A percentile compares a stretch with the other conserved stretches of the same genome.
Conservation (phyloP, 2,888 invertebrate species). For the Microlaimidae sp. region DNA sequence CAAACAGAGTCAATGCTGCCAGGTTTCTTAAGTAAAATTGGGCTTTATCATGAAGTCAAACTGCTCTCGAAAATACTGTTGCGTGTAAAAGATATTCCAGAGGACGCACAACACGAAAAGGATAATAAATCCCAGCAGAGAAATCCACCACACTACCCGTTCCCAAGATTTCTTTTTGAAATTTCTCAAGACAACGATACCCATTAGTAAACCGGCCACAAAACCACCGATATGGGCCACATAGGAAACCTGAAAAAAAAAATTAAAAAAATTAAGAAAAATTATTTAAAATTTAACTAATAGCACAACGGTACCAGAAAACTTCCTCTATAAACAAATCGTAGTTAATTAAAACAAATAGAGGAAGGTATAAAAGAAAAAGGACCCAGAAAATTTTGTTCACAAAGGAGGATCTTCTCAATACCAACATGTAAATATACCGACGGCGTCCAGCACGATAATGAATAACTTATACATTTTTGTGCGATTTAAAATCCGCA, state of each 20-base stretch:
- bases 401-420: neutral
- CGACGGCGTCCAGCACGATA: neutral
- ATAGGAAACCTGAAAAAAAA: conserved; percentile 55
- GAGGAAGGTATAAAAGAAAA: too few species aligned
- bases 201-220: conserved; percentile 63
- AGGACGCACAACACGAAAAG: conserved; percentile 21
- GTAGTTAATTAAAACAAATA: too few species aligned
- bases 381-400: too few species aligned
- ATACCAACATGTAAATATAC: neutral
- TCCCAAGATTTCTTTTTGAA: conserved; percentile 51
- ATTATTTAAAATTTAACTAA: conserved; percentile 25
- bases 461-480: too few species aligned
- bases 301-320: conserved; percentile 2
- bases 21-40: too few species aligned
- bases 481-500: too few species aligned
- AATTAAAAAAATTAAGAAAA: conserved; percentile 9
- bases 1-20: too few species aligned
- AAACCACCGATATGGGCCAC: conserved; percentile 84
- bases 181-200: conserved; percentile 65
- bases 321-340: neutral
- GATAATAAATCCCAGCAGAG: conserved; percentile 44
- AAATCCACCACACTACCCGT: conserved; percentile 60
- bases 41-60: too few species aligned
- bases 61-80: too few species aligned
- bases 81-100: conserved; percentile 16